Conservation (phyloP, 2,888 invertebrate species). For the Neelides folsomi region DNA sequence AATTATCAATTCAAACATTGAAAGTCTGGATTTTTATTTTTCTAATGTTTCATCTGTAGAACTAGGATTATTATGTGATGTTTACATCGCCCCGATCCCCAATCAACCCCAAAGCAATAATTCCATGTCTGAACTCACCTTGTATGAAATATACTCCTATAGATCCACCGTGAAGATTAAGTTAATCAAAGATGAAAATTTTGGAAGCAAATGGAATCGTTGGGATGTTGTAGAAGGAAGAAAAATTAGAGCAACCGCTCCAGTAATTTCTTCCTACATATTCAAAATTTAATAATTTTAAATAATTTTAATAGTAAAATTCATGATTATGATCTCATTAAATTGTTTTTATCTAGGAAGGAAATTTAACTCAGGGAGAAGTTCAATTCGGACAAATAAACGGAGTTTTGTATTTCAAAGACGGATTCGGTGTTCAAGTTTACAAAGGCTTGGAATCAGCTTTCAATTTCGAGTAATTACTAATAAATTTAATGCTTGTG, state of each 20-base stretch:
- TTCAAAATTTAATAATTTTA: background rate
- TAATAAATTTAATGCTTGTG: background rate
- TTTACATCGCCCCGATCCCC: too few relatives aligned
- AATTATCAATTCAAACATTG: too few relatives aligned
- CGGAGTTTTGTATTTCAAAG: background rate
- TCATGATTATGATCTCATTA: background rate
- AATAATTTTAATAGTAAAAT: background rate
- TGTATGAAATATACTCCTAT: too few relatives aligned
- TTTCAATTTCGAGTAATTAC: constrained; percentile 7
- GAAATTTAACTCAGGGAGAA: constrained; percentile 16
- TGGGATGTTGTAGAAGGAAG: constrained; percentile 2
- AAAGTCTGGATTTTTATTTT: too few relatives aligned
- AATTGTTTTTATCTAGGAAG: constrained; percentile 10
- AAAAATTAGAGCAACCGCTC: constrained; percentile 10
- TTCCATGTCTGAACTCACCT: too few relatives aligned
- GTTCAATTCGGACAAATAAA: constrained; percentile 3
- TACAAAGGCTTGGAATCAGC: constrained; percentile 6
- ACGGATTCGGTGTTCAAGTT: constrained; percentile 13
- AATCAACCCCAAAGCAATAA: too few relatives aligned
- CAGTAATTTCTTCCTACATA: constrained; percentile 4
- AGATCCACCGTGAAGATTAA: too few relatives aligned
- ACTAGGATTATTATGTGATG: too few relatives aligned
- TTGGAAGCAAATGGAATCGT: background rate
- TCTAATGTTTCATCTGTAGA: too few relatives aligned
- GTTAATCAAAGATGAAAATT: too few relatives aligned